A percentile compares a stretch with the other conserved stretches of the same genome.
Conservation (phyloP, 2,113 vertebrate species). For the Chloroceryle aenea region DNA sequence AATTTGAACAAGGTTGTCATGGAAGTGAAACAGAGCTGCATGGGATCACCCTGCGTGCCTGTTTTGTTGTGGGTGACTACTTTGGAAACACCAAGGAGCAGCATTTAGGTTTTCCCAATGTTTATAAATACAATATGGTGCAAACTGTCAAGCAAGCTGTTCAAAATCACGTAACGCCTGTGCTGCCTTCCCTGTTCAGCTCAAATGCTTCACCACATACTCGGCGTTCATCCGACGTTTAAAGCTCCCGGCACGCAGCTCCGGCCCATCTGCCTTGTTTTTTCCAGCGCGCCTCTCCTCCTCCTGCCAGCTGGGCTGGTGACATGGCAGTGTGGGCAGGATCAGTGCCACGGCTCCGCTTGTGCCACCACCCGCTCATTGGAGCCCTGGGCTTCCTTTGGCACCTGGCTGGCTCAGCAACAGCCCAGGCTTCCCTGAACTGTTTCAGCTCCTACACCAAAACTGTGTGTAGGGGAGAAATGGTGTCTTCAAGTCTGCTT, state of each 20-base stretch:
- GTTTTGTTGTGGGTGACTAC: not conserved
- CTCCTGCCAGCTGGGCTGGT: not conserved
- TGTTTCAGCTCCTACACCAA: fast-evolving
- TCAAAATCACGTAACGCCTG: conserved; percentile 51
- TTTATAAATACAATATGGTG: conserved; percentile 69
- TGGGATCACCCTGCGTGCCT: fast-evolving
- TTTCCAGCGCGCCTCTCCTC: not conserved
- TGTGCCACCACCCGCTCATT: fast-evolving
- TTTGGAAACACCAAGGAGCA: not conserved
- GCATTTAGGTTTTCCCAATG: conserved; percentile 31
- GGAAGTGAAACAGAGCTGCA: not conserved
- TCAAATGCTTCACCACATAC: not conserved
- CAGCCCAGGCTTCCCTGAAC: not conserved
- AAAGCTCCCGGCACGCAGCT: not conserved
- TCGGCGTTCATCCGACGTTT: fast-evolving
- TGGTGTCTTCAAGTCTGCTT: fast-evolving
- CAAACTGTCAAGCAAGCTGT: conserved; percentile 68
- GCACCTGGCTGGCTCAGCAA: fast-evolving
- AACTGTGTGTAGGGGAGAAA: fast-evolving
- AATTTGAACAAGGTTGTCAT: not conserved
- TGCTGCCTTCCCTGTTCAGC: not conserved
- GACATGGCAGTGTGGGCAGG: fast-evolving
- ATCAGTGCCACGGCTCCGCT: fast-evolving
- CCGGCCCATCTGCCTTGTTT: not conserved
- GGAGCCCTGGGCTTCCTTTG: not conserved